These are phyloP conservation scores for Reticulitermes lucifugus DNA, from an alignment of 2,888 invertebrate genomes.

Conservation along the genomic window DNA sequence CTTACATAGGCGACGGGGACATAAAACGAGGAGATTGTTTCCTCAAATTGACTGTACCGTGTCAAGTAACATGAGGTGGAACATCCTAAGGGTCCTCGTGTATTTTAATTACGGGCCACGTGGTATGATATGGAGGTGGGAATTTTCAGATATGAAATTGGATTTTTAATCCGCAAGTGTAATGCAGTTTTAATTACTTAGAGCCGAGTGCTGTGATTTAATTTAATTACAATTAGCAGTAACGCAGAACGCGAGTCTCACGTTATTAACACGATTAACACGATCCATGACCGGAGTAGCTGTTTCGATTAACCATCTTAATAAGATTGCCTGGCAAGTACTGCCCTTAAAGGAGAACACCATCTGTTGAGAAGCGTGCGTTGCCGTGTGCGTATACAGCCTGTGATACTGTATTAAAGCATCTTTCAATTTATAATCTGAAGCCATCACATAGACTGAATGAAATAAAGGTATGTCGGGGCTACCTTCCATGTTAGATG, in stretches of 20 bases:
- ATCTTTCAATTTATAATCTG: too few relatives aligned
- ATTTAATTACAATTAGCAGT: background rate
- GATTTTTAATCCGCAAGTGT: background rate
- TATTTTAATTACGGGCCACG: background rate
- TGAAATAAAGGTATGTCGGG: too few relatives aligned
- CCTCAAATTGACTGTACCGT: too few relatives aligned
- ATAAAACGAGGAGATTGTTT: too few relatives aligned
- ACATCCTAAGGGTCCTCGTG: background rate
- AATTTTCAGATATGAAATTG: background rate
- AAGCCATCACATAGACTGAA: too few relatives aligned
- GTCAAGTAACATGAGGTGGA: background rate
- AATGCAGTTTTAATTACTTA: background rate
- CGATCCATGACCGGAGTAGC: background rate
- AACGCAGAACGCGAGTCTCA: background rate
- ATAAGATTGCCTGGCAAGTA: background rate
- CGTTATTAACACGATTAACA: background rate
- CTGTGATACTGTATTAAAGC: too few relatives aligned
- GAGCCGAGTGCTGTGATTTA: background rate
- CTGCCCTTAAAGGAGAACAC: background rate
- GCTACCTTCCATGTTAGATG: too few relatives aligned
- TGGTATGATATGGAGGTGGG: background rate
- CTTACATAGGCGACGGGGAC: too few relatives aligned
- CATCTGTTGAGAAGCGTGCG: too few relatives aligned
- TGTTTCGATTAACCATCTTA: conserved; percentile 4
- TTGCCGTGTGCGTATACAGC: too few relatives aligned